Evolutionary conservation across 2,797 vertebrate species (phyloP), one percentile per base, ranked within the genome.

Genomic region (Helostoma temminkii): DNA sequence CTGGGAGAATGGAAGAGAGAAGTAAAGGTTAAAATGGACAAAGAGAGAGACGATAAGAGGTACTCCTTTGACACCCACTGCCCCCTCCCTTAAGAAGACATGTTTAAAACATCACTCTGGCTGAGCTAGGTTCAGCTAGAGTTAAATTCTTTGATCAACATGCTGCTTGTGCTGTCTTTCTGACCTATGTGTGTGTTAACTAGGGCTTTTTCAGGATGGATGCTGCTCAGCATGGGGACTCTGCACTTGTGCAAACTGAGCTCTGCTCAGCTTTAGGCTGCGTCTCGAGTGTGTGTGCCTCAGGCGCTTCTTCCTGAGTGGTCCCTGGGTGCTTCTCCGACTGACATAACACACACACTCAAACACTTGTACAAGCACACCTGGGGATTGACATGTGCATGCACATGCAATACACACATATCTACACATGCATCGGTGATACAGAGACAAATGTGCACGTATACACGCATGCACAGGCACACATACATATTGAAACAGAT

Each of bases 101-200:
- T 88, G 76, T 87, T 84, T 88, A 76, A 91, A 84, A 81, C 83
- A 86, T 87, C 58, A 57, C 55, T 25, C 45, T 50, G 68, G 68
- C 71, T 43, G 63, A 71, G 50, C 30, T n/a, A 64, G 81, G 86
- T 88, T 88, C 87, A 86, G 63, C 54, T 28, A 46, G 69, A 87
- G 88, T 85, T 86, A 89, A 88, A 80, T 37, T 62, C 83, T 89
- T 88, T 89, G 88, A 90, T 91, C 83, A 81, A 64, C 45, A 50
- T 68, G 61, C 69, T 82, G 68, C 74, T 76, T 71, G 61, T 74
- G 55, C 55, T 2, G 24, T 45, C 41, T 1, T 49, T 66, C 56
- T 72, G 79, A 78, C 85, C 77, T 15, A 5, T 46, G 60, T 68
- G 56, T 61, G 49, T 19, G 37, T 70, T 71, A 84, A 79, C 64